Base-by-base conservation (phyloP, 2,888 invertebrate species). In the Stegophylla sp. region DNA sequence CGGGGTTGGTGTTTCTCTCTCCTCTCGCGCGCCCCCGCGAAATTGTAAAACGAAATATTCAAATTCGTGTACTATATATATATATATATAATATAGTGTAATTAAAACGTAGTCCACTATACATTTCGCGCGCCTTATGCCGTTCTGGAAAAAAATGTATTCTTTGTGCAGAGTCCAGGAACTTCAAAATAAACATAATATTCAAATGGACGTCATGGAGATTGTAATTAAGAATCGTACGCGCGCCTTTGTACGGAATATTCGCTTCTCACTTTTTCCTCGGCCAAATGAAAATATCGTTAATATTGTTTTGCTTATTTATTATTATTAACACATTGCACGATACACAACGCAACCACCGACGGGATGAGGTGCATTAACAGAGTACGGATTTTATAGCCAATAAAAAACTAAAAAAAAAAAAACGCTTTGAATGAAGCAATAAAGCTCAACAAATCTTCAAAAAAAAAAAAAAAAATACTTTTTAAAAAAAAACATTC, bases 181-280 rank as follows among this genome's bases (percentile, higher is more conserved):
- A 72, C 41, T 23, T 26, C 41, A 23, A 53, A 15, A 13, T 4
- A 28, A 20, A 13, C 1, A 34, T 34, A 23, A 13, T 41, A 9
- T 71, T 53, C 7, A 17, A 61, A 69, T 45, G 1, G 7, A 45
- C 26, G n/a, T 1, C 17, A n/a, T 3, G 1, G 20, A n/a, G 3
- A 59, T 28, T 20, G 17, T 63, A 74, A 63, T 74, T 73, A n/a
- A 61, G 28, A 73, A 61, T n/a, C n/a, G n/a, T n/a, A 73, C 26
- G 56, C 9, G 1, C 17, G 26, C 67, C 45, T 26, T 67, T 67
- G 23, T 17, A 26, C 23, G 23, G 5, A 45, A 5, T 20, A 56
- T 20, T 56, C 7, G 7, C n/a, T 56, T 23, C 12, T 56, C 20
- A 45, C 2, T 45, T 9, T 45, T 45, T 45, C 15, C 2, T 45